These are phyloP conservation scores for Anabas testudineus DNA, from an alignment of 2,797 vertebrate genomes.

Conservation along the genomic window DNA sequence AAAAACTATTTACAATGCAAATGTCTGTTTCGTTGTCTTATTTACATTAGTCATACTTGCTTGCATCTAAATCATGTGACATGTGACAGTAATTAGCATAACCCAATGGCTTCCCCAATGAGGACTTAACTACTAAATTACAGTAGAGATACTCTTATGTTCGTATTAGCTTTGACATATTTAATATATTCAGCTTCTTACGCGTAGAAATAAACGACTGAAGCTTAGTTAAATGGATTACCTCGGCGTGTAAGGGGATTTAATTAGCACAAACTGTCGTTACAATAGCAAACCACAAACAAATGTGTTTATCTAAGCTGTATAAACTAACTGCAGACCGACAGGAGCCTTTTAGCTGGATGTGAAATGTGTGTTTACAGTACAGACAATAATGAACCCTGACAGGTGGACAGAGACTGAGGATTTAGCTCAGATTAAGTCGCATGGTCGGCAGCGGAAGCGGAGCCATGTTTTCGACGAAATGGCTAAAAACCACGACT, in stretches of 20 bases:
- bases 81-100: too few relatives aligned
- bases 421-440: background rate
- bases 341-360: background rate
- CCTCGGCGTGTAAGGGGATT: background rate
- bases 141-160: background rate
- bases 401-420: background rate
- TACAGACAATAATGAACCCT: too few relatives aligned
- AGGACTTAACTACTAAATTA: background rate
- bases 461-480: slow-evolving; percentile 20
- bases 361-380: background rate
- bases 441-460: slow-evolving; percentile 42
- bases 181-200: background rate
- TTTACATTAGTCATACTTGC: background rate
- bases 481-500: fast-evolving
- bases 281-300: background rate
- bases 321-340: too few relatives aligned
- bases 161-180: background rate
- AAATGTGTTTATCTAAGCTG: background rate
- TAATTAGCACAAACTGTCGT: background rate
- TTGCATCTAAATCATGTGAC: background rate
- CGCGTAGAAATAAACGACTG: too few relatives aligned
- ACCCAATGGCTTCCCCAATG: too few relatives aligned
- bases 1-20: slow-evolving; percentile 2
- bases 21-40: background rate
- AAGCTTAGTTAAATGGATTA: background rate